Conservation (phyloP, 1,140 invertebrate genomes). For the Drosophila sulfurigaster region DNA sequence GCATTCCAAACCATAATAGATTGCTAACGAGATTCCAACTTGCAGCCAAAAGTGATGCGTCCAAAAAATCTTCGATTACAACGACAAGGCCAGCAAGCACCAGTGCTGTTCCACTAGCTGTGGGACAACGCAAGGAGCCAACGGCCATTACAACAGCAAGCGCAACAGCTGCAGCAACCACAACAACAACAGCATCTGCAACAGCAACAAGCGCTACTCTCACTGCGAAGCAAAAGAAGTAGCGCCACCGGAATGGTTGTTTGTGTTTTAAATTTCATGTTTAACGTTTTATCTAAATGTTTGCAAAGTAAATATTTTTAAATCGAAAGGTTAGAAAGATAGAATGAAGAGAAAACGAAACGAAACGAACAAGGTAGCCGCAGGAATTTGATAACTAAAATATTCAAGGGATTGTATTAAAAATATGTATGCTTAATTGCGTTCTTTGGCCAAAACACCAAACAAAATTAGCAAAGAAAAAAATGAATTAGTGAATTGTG, state of each 20-base stretch:
- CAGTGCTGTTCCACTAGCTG: conserved; percentile 43
- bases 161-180: conserved; percentile 1
- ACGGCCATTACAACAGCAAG: conserved; percentile 16
- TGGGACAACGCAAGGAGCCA: conserved; percentile 53
- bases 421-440: conserved; percentile 56
- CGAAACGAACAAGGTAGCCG: conserved; percentile 26
- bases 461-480: conserved; percentile 59
- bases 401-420: conserved; percentile 56
- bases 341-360: not conserved
- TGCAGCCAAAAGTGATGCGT: conserved; percentile 30
- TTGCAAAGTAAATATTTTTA: conserved; percentile 32
- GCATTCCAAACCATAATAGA: too few species aligned
- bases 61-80: conserved; percentile 61
- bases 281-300: conserved; percentile 59
- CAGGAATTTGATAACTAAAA: conserved; percentile 57
- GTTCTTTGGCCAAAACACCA: conserved; percentile 53
- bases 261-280: conserved; percentile 73
- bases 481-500: conserved; percentile 70
- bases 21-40: conserved; percentile 4
- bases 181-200: conserved; percentile 16
- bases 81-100: conserved; percentile 63
- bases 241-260: conserved; percentile 64
- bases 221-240: conserved; percentile 68
- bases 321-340: conserved; percentile 4
- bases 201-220: conserved; percentile 38